A percentile compares a stretch with the other conserved stretches of the same genome.
phyloP scores from a whole-genome alignment of 1,140 invertebrate species.

The Drosophila obscura region DNA sequence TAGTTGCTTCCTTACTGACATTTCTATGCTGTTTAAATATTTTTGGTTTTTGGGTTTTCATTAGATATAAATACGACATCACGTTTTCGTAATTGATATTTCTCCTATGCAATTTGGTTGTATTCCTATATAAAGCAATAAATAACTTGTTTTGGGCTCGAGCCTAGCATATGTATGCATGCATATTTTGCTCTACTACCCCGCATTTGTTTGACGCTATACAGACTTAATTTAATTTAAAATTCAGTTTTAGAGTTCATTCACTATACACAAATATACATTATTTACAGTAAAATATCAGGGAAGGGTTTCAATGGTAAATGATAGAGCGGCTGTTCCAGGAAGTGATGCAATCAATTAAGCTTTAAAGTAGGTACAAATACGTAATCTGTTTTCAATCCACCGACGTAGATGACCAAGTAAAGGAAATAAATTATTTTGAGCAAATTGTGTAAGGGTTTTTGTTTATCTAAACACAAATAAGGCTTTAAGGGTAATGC shows the following conservation, averaged over 20 bases:
- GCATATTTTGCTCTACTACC: slow-evolving; percentile 29
- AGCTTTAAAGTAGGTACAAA: slow-evolving; percentile 56
- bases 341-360: slow-evolving; percentile 40
- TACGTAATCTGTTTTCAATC: slow-evolving; percentile 48
- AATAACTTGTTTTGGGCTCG: slow-evolving; percentile 63
- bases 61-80: slow-evolving; percentile 83
- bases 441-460: slow-evolving; percentile 70
- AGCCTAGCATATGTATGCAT: no score
- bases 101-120: slow-evolving; percentile 79
- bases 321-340: slow-evolving; percentile 47
- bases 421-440: slow-evolving; percentile 61
- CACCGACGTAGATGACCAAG: slow-evolving; percentile 27
- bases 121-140: slow-evolving; percentile 83
- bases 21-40: slow-evolving; percentile 74
- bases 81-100: slow-evolving; percentile 83
- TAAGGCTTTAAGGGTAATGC: slow-evolving; percentile 6
- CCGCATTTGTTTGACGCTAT: slow-evolving; percentile 67
- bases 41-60: slow-evolving; percentile 43
- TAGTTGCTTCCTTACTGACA: slow-evolving; percentile 79
- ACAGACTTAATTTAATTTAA: slow-evolving; percentile 80
- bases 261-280: slow-evolving; percentile 82
- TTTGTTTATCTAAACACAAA: slow-evolving; percentile 28
- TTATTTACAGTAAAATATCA: slow-evolving; percentile 75
- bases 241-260: slow-evolving; percentile 70
- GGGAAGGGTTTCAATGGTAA: slow-evolving; percentile 47